phyloP scores from a whole-genome alignment of 2,797 vertebrate genomes.

The Macropodus opercularis region DNA sequence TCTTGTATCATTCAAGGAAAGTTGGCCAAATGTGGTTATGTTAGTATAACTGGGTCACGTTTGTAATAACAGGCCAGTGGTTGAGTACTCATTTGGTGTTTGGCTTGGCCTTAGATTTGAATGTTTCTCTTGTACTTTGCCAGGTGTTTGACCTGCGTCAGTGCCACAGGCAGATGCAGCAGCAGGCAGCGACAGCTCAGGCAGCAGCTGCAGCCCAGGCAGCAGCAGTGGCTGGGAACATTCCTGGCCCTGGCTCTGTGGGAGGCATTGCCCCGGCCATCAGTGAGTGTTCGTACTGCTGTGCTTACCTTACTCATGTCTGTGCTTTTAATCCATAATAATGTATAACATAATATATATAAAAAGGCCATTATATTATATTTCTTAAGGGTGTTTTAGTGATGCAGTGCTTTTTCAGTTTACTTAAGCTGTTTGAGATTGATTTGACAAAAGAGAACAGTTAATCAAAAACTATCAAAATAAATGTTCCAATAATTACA shows the following conservation, averaged over 20 bases:
- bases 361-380: not conserved
- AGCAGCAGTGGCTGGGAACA: slow-evolving; percentile 95
- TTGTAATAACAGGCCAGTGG: no score
- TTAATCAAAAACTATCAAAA: not conserved
- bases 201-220: slow-evolving; percentile 94
- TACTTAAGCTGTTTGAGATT: not conserved
- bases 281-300: slow-evolving; percentile 83
- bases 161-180: slow-evolving; percentile 98
- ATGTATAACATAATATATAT: not conserved
- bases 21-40: not conserved
- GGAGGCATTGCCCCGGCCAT: slow-evolving; percentile 97
- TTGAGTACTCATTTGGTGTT: not conserved
- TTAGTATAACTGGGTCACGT: not conserved
- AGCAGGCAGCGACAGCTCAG: slow-evolving; percentile 95
- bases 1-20: not conserved
- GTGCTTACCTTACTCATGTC: slow-evolving; percentile 14
- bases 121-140: slow-evolving; percentile 13
- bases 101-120: no score
- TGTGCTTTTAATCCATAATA: no score
- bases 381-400: not conserved
- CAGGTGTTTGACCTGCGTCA: slow-evolving; percentile 97
- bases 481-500: not conserved
- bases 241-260: slow-evolving; percentile 94
- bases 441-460: not conserved
- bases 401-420: not conserved